A percentile compares a stretch with the other conserved stretches of the same genome.
Evolutionary conservation across 1,140 invertebrate genomes (phyloP).

Genomic region (Lordiphosa mommai): DNA sequence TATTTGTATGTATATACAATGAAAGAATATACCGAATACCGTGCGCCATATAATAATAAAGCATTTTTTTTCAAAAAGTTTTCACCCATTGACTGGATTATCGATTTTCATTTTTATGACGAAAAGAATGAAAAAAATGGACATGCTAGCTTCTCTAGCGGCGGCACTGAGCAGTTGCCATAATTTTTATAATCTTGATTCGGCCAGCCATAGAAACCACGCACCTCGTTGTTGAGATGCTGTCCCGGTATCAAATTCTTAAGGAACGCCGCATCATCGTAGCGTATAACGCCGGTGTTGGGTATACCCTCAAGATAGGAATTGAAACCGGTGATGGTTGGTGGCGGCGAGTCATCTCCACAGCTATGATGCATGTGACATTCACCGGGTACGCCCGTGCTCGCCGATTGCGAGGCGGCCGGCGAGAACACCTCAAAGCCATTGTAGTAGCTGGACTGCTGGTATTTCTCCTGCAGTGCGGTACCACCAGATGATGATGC

Average conservation of each 20-base stretch:
- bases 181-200: conserved; percentile 2
- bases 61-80: too few species aligned
- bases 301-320: conserved; percentile 76
- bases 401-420: conserved; percentile 1
- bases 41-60: too few species aligned
- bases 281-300: conserved; percentile 75
- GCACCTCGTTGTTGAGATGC: conserved; percentile 81
- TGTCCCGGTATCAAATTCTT: conserved; percentile 81
- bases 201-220: conserved; percentile 1
- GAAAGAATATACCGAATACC: too few species aligned
- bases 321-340: conserved; percentile 77
- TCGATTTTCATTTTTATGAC: conserved; percentile 6
- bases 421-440: conserved; percentile 66
- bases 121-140: conserved; percentile 35
- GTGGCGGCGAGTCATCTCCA: conserved; percentile 75
- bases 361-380: conserved; percentile 71
- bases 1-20: too few species aligned
- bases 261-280: conserved; percentile 81
- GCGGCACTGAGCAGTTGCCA: too few species aligned
- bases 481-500: conserved; percentile 12
- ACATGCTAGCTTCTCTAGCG: background rate
- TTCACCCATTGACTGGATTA: conserved; percentile 5
- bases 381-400: conserved; percentile 26
- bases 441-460: conserved; percentile 75
- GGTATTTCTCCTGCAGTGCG: conserved; percentile 68